Percentiles rank a stretch among this genome's conserved stretches.
phyloP scores from a whole-genome alignment of 2,888 invertebrate genomes.

The Agrypnus murinus region DNA sequence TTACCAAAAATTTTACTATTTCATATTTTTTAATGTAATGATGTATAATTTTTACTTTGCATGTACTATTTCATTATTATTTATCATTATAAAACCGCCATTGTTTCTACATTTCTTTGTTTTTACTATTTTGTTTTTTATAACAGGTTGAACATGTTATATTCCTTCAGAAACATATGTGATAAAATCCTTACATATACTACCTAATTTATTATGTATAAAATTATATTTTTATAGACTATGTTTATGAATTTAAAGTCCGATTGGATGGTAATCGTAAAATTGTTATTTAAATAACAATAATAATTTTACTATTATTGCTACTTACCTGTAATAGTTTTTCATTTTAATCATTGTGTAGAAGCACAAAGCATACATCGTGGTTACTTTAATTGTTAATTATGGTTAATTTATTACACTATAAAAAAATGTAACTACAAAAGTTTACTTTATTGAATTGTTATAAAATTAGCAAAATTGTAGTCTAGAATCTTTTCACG shows the following conservation, averaged over 20 bases:
- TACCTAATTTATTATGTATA: conserved; percentile 40
- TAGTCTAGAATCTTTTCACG: too few species aligned
- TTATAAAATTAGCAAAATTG: too few species aligned
- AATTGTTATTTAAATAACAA: neutral
- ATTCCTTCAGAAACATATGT: conserved; percentile 36
- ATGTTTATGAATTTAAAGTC: neutral
- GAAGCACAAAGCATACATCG: conserved; percentile 33
- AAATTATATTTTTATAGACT: conserved; percentile 40
- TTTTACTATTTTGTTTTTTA: too few species aligned
- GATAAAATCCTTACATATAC: conserved; percentile 38
- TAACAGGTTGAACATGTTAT: conserved; percentile 5
- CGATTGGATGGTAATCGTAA: conserved; percentile 1
- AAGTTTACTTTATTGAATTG: conserved; percentile 3
- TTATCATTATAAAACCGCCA: too few species aligned
- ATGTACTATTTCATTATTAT: too few species aligned
- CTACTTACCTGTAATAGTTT: neutral
- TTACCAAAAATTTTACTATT: too few species aligned
- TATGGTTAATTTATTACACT: too few species aligned
- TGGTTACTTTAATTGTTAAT: neutral
- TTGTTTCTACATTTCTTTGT: too few species aligned
- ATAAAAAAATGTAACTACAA: too few species aligned
- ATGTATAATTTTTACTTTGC: too few species aligned
- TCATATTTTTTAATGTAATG: too few species aligned
- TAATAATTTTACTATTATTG: neutral
- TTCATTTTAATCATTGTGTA: neutral